phyloP scores from a whole-genome alignment of 2,888 invertebrate species.

The Latrodectus hesperus region DNA sequence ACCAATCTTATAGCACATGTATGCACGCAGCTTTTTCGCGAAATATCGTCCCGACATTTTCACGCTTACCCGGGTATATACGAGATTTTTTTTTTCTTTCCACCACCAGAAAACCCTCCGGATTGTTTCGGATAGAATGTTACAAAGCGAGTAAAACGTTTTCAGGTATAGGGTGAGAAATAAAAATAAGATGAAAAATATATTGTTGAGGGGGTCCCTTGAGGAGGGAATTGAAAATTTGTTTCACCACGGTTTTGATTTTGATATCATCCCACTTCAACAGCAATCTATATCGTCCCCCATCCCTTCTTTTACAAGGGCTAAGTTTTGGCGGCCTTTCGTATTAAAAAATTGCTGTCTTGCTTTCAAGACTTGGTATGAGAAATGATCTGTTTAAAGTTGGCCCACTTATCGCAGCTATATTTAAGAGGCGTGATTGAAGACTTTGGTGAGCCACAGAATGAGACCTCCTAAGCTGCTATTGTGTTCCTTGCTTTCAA shows the following conservation, averaged over 20 bases:
- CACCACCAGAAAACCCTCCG: conserved; percentile 16
- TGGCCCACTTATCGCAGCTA: conserved; percentile 30
- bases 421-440: conserved; percentile 43
- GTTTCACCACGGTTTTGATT: conserved; percentile 64
- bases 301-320: background rate
- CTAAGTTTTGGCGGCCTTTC: background rate
- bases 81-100: conserved; percentile 38
- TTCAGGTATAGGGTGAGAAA: background rate
- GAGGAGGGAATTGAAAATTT: conserved; percentile 58
- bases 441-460: conserved; percentile 45
- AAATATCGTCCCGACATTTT: conserved; percentile 66
- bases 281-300: background rate
- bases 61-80: conserved; percentile 59
- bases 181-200: conserved; percentile 26
- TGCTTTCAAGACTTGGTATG: conserved; percentile 22
- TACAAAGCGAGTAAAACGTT: conserved; percentile 36
- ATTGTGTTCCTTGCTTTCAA: no score
- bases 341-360: conserved; percentile 50
- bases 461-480: background rate
- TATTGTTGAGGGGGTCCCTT: conserved; percentile 3
- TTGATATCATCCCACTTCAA: conserved; percentile 2
- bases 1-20: conserved; percentile 61
- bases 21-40: conserved; percentile 66
- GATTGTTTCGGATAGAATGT: conserved; percentile 65
- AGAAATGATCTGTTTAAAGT: conserved; percentile 49